Evolutionary conservation across 2,888 invertebrate species (phyloP).

Genomic region (Drosophila putrida): DNA sequence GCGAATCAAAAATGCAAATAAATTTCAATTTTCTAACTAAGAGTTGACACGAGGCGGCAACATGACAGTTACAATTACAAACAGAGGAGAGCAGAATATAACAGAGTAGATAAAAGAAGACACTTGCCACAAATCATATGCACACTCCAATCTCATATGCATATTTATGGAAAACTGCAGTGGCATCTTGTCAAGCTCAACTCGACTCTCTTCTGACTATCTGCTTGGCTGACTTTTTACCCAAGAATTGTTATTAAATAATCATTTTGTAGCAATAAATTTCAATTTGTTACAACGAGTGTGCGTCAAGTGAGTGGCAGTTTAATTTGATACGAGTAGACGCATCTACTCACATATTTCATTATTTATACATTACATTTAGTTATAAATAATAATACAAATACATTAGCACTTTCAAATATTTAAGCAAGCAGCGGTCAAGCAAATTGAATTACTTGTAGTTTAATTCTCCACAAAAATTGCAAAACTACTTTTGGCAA

Average conservation of each 20-base stretch:
- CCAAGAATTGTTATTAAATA: slow-evolving; percentile 71
- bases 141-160: slow-evolving; percentile 55
- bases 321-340: slow-evolving; percentile 57
- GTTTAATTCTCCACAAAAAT: slow-evolving; percentile 31
- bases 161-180: slow-evolving; percentile 80
- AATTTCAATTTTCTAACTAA: slow-evolving; percentile 77
- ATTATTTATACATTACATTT: slow-evolving; percentile 13
- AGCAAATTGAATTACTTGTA: slow-evolving; percentile 58
- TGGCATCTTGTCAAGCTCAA: slow-evolving; percentile 66
- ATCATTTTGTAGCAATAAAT: slow-evolving; percentile 78
- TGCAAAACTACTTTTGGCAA: slow-evolving; percentile 46
- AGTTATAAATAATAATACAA: background rate
- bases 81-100: slow-evolving; percentile 1
- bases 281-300: slow-evolving; percentile 60
- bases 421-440: slow-evolving; percentile 42
- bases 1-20: slow-evolving; percentile 82
- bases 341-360: slow-evolving; percentile 8
- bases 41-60: slow-evolving; percentile 67
- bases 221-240: slow-evolving; percentile 24
- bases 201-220: slow-evolving; percentile 2
- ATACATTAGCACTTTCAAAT: slow-evolving; percentile 41
- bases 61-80: slow-evolving; percentile 78
- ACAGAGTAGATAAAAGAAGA: slow-evolving; percentile 12
- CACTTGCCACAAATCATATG: slow-evolving; percentile 66
- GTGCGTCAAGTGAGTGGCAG: slow-evolving; percentile 67